Evolutionary conservation across 1,140 invertebrate species (phyloP), one percentile per base, ranked within the genome.

Genomic region (Homalodisca vitripennis): DNA sequence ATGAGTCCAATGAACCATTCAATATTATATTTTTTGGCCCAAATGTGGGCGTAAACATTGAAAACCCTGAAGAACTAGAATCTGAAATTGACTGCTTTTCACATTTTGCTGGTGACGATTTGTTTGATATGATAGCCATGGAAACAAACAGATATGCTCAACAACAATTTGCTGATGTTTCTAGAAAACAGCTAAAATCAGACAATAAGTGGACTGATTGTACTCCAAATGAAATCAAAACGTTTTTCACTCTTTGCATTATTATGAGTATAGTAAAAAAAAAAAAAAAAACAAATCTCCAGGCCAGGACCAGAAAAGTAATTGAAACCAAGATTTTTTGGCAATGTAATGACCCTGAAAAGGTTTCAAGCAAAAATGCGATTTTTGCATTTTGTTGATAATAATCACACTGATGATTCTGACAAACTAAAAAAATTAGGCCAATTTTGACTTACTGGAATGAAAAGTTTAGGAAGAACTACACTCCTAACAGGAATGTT

Each of bases 121-220:
- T 62, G 10, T 20, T 62, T 13, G 10, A 30, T 62, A 27, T 62
- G 14, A 26, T 62, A 10, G 20, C 29, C 10, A 26, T 13, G 3
- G 57, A 53, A 30, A 62, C 57, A 24, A 62, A 62, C 22, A 10
- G 57, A 3, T 62, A 29, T 30, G 57, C 57, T 10, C 3, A 62
- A 12, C 57, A 62, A 62, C n/a, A n/a, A n/a, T n/a, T n/a, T n/a
- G n/a, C n/a, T n/a, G n/a, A n/a, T n/a, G n/a, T n/a, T n/a, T n/a
- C n/a, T n/a, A n/a, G n/a, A n/a, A n/a, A n/a, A n/a, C n/a, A n/a
- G n/a, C n/a, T 26, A 10, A 24, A 12, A 26, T 3, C 2, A 3
- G 20, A 20, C 20, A n/a, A 53, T 12, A 22, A 24, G 12, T 12
- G 12, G 6, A 3, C 3, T 3, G 13, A 10, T 30, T 3, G 3